phyloP scores from a whole-genome alignment of 2,888 invertebrate species.

The Pollenia labialis region DNA sequence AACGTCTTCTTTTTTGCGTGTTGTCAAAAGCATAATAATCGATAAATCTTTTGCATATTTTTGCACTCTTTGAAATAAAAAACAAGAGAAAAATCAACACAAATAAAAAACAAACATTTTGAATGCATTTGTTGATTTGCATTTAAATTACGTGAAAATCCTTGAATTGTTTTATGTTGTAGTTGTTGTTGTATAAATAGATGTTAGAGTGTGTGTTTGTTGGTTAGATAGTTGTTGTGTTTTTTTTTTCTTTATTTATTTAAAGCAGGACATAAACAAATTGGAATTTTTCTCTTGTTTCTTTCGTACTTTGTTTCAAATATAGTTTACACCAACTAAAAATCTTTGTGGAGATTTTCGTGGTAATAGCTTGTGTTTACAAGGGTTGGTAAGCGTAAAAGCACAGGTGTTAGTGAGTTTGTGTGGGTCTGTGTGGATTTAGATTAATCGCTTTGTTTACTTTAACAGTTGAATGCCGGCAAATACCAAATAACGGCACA shows the following conservation, averaged over 20 bases:
- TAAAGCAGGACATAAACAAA: constrained; percentile 65
- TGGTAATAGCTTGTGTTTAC: neutral
- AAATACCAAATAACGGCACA: constrained; percentile 2
- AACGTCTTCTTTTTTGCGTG: constrained; percentile 6
- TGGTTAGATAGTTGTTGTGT: neutral
- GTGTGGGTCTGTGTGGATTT: constrained; percentile 12
- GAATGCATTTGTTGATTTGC: constrained; percentile 66
- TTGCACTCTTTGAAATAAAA: constrained; percentile 5
- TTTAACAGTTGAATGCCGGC: constrained; percentile 54
- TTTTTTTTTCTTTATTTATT: constrained; percentile 42
- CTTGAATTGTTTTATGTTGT: constrained; percentile 40
- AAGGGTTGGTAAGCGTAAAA: neutral
- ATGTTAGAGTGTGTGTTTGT: constrained; percentile 13
- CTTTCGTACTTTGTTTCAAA: constrained; percentile 22
- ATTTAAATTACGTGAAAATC: constrained; percentile 68
- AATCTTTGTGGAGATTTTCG: neutral
- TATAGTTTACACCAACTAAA: constrained; percentile 26
- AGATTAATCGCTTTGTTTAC: constrained; percentile 68
- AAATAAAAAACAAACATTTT: constrained; percentile 40
- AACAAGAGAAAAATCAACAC: constrained; percentile 28
- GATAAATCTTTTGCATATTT: constrained; percentile 63
- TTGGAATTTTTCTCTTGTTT: constrained; percentile 30
- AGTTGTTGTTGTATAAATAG: neutral
- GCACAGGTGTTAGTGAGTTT: constrained; percentile 4
- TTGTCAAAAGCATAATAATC: constrained; percentile 46